Percentiles rank a stretch among this genome's conserved stretches.
Conservation (phyloP, 2,113 vertebrate genomes). For the Anhinga anhinga region DNA sequence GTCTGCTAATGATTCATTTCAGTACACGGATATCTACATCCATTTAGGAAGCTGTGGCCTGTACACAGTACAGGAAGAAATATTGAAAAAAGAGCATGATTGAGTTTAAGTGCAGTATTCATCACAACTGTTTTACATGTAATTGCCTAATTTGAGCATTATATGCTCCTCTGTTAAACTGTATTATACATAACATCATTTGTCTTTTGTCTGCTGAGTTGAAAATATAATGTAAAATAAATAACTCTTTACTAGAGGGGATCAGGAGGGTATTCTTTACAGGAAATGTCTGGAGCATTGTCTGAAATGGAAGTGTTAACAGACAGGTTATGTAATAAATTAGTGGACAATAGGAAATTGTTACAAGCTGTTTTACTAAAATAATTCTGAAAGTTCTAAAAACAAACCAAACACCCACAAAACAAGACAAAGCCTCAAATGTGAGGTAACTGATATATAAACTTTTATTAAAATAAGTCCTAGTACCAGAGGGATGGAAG, state of each 20-base stretch:
- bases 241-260: background rate
- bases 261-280: background rate
- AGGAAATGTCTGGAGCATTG: background rate
- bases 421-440: background rate
- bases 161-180: background rate
- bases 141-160: background rate
- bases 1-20: slow-evolving; percentile 46
- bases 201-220: background rate
- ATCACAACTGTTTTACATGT: background rate
- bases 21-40: background rate
- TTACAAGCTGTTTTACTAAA: background rate
- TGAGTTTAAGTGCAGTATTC: background rate
- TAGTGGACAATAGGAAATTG: background rate
- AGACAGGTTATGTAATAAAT: background rate
- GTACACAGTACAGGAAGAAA: background rate
- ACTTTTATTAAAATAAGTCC: background rate
- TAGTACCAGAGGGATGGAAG: background rate
- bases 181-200: background rate
- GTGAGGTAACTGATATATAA: background rate
- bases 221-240: background rate
- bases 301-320: background rate
- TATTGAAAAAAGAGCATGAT: background rate
- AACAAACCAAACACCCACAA: background rate
- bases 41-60: background rate
- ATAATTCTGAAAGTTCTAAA: background rate